A percentile compares a stretch with the other conserved stretches of the same genome.
Evolutionary conservation across 2,888 invertebrate species (phyloP).

Genomic region (Serripes groenlandicus): DNA sequence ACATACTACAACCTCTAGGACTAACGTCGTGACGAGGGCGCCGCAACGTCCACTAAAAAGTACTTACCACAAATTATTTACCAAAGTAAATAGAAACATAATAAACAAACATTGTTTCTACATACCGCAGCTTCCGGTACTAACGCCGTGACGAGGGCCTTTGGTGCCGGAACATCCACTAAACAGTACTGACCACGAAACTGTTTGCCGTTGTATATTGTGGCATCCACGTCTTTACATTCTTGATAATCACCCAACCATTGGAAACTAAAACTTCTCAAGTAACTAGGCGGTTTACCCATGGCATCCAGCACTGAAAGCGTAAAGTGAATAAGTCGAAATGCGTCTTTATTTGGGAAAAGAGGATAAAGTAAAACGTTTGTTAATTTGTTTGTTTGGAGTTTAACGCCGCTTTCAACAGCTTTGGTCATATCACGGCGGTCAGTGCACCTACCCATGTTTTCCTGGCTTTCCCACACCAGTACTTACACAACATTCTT

Average conservation of each 20-base stretch:
- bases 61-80: constrained; percentile 1
- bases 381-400: no score
- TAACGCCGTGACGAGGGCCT: background rate
- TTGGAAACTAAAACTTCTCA: constrained; percentile 6
- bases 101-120: no score
- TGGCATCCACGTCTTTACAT: constrained; percentile 6
- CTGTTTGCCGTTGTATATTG: background rate
- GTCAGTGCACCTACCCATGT: no score
- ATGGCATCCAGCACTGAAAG: constrained; percentile 14
- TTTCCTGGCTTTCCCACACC: no score
- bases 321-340: no score
- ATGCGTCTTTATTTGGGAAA: no score
- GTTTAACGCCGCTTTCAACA: no score
- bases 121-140: constrained; percentile 7
- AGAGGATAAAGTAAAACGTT: no score
- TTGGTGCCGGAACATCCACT: background rate
- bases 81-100: background rate
- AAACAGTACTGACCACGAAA: constrained; percentile 9
- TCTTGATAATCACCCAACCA: constrained; percentile 18
- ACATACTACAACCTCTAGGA: no score
- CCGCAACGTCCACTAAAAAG: background rate
- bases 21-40: background rate
- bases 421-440: no score
- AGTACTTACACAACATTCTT: no score
- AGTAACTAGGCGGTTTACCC: background rate